A percentile compares a stretch with the other conserved stretches of the same genome.
These are phyloP conservation scores for Polydrusus pterygomalis DNA, from an alignment of 2,888 invertebrate genomes.

Conservation along the genomic window DNA sequence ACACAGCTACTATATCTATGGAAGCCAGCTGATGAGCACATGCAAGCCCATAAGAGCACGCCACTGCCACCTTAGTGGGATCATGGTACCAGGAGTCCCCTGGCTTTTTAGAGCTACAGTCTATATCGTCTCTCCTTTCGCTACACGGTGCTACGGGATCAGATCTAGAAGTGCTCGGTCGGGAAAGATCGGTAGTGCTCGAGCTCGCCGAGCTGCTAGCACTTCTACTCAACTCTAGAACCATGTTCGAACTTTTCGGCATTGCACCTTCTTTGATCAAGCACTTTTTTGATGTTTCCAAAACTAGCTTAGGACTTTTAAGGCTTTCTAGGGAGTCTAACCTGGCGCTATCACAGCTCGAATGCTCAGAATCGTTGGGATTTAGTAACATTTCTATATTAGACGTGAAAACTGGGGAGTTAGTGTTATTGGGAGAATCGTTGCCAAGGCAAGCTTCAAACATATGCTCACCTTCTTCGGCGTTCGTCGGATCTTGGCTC, in stretches of 20 bases:
- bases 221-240: slow-evolving; percentile 36
- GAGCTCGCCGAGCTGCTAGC: slow-evolving; percentile 21
- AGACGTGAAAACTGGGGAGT: slow-evolving; percentile 57
- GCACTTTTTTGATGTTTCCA: slow-evolving; percentile 62
- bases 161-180: slow-evolving; percentile 29
- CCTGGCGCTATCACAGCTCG: slow-evolving; percentile 34
- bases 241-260: slow-evolving; percentile 43
- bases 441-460: slow-evolving; percentile 62
- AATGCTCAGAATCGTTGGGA: slow-evolving; percentile 38
- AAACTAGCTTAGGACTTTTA: slow-evolving; percentile 69
- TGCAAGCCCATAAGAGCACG: slow-evolving; percentile 85
- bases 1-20: slow-evolving; percentile 83
- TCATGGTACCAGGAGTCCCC: slow-evolving; percentile 74
- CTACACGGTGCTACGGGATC: slow-evolving; percentile 22
- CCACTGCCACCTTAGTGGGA: slow-evolving; percentile 81
- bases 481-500: slow-evolving; percentile 46
- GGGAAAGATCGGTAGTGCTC: slow-evolving; percentile 11
- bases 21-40: slow-evolving; percentile 82
- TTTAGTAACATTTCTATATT: slow-evolving; percentile 63
- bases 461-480: slow-evolving; percentile 68
- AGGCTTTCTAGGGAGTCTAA: slow-evolving; percentile 64
- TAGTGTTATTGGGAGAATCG: slow-evolving; percentile 36
- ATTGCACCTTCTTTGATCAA: slow-evolving; percentile 20
- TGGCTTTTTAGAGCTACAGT: slow-evolving; percentile 25
- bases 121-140: slow-evolving; percentile 1